Evolutionary conservation across 2,888 invertebrate species (phyloP).

Genomic region (Melitaea athalia): DNA sequence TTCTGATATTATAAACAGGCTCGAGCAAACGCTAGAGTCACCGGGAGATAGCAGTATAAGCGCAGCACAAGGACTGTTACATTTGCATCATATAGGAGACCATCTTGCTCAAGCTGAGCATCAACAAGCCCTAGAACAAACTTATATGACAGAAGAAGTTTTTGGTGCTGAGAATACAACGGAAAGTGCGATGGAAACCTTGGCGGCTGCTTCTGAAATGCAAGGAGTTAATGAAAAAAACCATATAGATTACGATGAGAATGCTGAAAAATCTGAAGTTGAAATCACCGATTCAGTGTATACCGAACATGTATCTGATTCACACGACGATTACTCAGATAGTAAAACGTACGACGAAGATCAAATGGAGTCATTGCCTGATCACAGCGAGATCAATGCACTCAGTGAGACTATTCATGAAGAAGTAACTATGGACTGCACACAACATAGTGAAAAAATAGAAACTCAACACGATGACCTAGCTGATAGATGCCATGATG

Average conservation of each 20-base stretch:
- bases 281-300: constrained; percentile 53
- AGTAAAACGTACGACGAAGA: constrained; percentile 52
- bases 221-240: constrained; percentile 53
- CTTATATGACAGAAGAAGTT: constrained; percentile 64
- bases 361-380: constrained; percentile 51
- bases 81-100: constrained; percentile 69
- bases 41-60: constrained; percentile 73
- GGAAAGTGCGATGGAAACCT: constrained; percentile 58
- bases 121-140: constrained; percentile 65
- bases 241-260: constrained; percentile 58
- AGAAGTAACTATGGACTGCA: constrained; percentile 39
- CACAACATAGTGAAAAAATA: constrained; percentile 35
- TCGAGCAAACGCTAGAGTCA: constrained; percentile 83
- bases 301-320: constrained; percentile 65
- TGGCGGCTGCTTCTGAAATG: constrained; percentile 51
- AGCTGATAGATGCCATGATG: constrained; percentile 34
- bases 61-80: constrained; percentile 71
- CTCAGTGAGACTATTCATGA: constrained; percentile 46
- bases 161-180: constrained; percentile 53
- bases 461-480: constrained; percentile 29
- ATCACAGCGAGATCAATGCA: constrained; percentile 54
- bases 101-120: constrained; percentile 59
- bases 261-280: constrained; percentile 56
- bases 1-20: constrained; percentile 84
- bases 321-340: constrained; percentile 52